Base-by-base conservation (phyloP, 2,888 invertebrate genomes). In the Carcina quercana region DNA sequence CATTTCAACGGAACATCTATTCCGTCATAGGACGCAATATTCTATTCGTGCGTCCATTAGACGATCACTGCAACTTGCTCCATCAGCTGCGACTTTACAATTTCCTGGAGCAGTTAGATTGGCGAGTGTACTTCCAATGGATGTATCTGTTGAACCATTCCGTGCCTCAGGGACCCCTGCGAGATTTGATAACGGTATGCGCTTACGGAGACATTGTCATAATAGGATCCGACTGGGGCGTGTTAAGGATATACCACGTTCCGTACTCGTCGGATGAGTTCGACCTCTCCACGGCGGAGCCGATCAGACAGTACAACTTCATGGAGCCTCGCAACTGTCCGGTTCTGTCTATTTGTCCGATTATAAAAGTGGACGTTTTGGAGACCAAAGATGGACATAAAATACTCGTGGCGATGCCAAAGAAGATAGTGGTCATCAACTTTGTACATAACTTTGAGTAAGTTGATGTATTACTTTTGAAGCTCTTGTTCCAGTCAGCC, bases 351-450 rank as follows among this genome's bases (percentile, higher is more conserved):
- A 49, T 52, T 34, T 62, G 72, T 38, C 73, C 74, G 0, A 72
- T 82, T 19, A 32, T 73, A 1, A 58, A 65, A 34, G 60, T 80
- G 4, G 79, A 82, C 28, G 60, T 73, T 0, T 25, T 64, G 0
- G 82, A 82, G 47, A 40, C 43, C 0, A 59, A 63, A 21, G 55
- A 63, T 1, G 70, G 74, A 0, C 82, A 82, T 30, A 65, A 45
- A 0, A 58, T 82, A 0, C 37, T 76, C 1, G 66, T 76, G 0
- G 79, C 62, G 0, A 76, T 79, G 78, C 76, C 75, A 0, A 71
- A 73, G 31, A 76, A 79, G 42, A 59, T 82, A 6, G 70, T 65
- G 0, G 47, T 72, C 0, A 25, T 82, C 1, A 59, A 60, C n/a
- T 78, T 67, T 15, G 47, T 30, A 1, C 72, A 80, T 34, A 43